These are phyloP conservation scores for Vollenhovia emeryi DNA, from an alignment of 1,140 invertebrate species.

Conservation along the genomic window DNA sequence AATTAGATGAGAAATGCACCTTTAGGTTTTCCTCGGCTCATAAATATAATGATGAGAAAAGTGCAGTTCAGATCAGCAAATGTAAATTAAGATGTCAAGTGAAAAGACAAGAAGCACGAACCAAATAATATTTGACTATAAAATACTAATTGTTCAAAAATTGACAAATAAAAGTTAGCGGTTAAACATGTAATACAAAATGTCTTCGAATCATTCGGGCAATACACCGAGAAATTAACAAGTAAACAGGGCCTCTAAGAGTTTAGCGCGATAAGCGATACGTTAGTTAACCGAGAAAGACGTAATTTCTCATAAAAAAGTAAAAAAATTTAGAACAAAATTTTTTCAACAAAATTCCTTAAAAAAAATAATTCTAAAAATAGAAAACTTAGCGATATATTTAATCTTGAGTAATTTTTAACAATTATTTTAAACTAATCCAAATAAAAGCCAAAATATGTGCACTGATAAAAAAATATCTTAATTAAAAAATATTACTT, in stretches of 20 bases:
- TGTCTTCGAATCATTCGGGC: neutral
- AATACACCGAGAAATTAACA: too few species aligned
- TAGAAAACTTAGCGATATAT: neutral
- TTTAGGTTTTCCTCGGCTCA: neutral
- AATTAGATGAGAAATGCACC: slow-evolving; percentile 2
- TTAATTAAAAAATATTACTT: too few species aligned
- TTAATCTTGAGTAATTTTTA: neutral
- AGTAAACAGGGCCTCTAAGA: too few species aligned
- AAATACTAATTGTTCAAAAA: neutral
- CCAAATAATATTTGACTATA: neutral
- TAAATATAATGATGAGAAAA: neutral
- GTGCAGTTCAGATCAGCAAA: neutral
- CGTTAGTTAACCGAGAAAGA: neutral
- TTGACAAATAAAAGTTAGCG: neutral
- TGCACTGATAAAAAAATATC: too few species aligned
- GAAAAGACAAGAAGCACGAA: neutral
- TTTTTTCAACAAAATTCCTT: neutral
- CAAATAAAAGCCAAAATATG: too few species aligned
- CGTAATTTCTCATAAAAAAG: neutral
- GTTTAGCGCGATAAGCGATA: too few species aligned
- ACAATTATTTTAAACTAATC: neutral
- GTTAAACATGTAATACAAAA: neutral
- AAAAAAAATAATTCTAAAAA: neutral
- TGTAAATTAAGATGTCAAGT: neutral
- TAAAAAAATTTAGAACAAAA: neutral